These are phyloP conservation scores for Taphrorychus bicolor DNA, from an alignment of 2,888 invertebrate genomes.

Conservation along the genomic window DNA sequence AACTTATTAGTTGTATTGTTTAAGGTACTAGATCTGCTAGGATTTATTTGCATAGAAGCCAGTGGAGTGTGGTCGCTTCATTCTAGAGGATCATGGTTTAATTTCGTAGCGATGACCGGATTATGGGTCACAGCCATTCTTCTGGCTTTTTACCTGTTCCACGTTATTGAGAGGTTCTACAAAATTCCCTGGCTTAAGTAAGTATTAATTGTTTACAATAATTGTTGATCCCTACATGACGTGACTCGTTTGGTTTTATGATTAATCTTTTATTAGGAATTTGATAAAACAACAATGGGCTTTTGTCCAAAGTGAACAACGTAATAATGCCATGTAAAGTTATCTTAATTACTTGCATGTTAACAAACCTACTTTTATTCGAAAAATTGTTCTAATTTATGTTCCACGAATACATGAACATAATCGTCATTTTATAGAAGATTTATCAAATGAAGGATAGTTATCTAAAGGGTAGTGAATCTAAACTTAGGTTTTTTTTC, in stretches of 20 bases:
- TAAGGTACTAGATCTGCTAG: conserved; percentile 73
- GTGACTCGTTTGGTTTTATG: neutral
- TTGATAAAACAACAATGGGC: too few species aligned
- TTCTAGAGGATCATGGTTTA: conserved; percentile 75
- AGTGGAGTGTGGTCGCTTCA: conserved; percentile 53
- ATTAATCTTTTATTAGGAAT: neutral
- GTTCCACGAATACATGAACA: too few species aligned
- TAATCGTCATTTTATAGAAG: too few species aligned
- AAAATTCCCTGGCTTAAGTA: conserved; percentile 83
- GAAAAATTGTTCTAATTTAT: too few species aligned
- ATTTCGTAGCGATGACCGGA: conserved; percentile 80
- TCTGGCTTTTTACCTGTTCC: conserved; percentile 82
- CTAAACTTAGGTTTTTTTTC: too few species aligned
- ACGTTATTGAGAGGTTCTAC: conserved; percentile 83
- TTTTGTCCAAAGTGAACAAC: too few species aligned
- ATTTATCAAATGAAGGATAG: too few species aligned
- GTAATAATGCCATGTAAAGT: too few species aligned
- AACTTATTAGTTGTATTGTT: conserved; percentile 45
- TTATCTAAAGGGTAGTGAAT: too few species aligned
- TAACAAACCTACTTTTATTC: too few species aligned
- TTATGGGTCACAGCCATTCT: conserved; percentile 86
- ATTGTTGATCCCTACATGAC: neutral
- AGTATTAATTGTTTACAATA: conserved; percentile 15
- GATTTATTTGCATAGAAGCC: conserved; percentile 81
- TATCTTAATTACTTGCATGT: too few species aligned